A percentile compares a stretch with the other conserved stretches of the same genome.
These are phyloP conservation scores for Ceratina japonica DNA, from an alignment of 1,140 invertebrate species.

Conservation along the genomic window DNA sequence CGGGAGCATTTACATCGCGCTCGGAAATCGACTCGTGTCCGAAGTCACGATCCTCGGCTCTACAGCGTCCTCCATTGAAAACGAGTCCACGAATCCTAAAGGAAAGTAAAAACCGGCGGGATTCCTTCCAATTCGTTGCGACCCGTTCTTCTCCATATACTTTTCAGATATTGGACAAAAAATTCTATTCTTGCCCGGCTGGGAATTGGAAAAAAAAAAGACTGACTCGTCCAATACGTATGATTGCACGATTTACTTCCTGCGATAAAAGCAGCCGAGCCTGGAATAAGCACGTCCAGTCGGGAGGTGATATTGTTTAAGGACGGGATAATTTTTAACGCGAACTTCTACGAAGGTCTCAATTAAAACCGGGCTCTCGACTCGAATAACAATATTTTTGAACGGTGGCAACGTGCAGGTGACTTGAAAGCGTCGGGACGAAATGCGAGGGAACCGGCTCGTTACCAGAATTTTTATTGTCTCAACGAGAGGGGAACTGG, in stretches of 20 bases:
- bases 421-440: too few species aligned
- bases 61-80: conserved; percentile 2
- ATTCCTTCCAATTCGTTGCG: too few species aligned
- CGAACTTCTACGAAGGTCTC: neutral
- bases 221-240: too few species aligned
- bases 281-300: too few species aligned
- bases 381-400: neutral
- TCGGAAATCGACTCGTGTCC: conserved; percentile 55
- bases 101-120: neutral
- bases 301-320: too few species aligned
- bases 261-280: too few species aligned
- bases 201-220: too few species aligned
- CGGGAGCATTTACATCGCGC: conserved; percentile 66
- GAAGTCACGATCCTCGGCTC: conserved; percentile 53
- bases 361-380: conserved; percentile 2
- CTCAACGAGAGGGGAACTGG: neutral
- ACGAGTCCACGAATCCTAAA: neutral
- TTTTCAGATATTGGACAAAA: too few species aligned
- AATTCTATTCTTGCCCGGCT: too few species aligned
- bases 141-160: too few species aligned
- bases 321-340: too few species aligned
- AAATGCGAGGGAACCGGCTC: neutral
- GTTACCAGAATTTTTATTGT: conserved; percentile 8
- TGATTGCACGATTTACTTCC: too few species aligned
- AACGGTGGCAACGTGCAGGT: neutral